Evolutionary conservation across 2,888 invertebrate species (phyloP).

Genomic region (Sisyra terminalis): DNA sequence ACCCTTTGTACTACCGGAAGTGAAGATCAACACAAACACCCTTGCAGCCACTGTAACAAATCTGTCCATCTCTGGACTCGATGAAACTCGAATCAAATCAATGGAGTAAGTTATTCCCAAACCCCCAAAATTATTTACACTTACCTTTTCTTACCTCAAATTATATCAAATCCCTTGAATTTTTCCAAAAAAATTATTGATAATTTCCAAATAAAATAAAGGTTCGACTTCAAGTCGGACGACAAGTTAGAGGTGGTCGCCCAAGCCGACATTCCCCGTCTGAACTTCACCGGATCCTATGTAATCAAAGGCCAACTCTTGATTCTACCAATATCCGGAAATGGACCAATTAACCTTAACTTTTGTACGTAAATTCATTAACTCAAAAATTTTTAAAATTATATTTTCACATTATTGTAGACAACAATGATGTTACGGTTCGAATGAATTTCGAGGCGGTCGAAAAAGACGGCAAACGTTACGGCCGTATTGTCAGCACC

Average conservation of each 20-base stretch:
- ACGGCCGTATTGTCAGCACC: constrained; percentile 9
- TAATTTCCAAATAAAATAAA: too few relatives aligned
- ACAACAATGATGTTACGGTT: constrained; percentile 7
- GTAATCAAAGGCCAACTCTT: constrained; percentile 20
- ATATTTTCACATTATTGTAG: too few relatives aligned
- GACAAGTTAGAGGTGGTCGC: constrained; percentile 13
- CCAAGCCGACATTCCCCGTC: constrained; percentile 11
- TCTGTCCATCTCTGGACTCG: constrained; percentile 16
- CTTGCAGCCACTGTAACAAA: constrained; percentile 16
- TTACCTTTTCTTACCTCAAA: background rate
- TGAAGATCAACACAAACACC: constrained; percentile 15
- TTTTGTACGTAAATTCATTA: constrained; percentile 16
- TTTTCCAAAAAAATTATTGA: too few relatives aligned
- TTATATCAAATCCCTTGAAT: too few relatives aligned
- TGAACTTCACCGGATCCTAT: constrained; percentile 17
- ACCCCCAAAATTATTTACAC: constrained; percentile 7
- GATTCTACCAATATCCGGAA: constrained; percentile 18
- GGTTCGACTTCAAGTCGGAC: constrained; percentile 11
- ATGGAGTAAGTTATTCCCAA: constrained; percentile 13
- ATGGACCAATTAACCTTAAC: constrained; percentile 19
- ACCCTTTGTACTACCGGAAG: constrained; percentile 17
- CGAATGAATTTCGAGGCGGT: constrained; percentile 10
- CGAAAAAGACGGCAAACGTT: constrained; percentile 11
- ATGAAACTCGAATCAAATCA: constrained; percentile 13
- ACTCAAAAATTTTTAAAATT: constrained; percentile 2